Percentiles rank a stretch among this genome's conserved stretches.
Evolutionary conservation across 2,113 vertebrate species (phyloP).

Genomic region (Xiphophorus couchianus): DNA sequence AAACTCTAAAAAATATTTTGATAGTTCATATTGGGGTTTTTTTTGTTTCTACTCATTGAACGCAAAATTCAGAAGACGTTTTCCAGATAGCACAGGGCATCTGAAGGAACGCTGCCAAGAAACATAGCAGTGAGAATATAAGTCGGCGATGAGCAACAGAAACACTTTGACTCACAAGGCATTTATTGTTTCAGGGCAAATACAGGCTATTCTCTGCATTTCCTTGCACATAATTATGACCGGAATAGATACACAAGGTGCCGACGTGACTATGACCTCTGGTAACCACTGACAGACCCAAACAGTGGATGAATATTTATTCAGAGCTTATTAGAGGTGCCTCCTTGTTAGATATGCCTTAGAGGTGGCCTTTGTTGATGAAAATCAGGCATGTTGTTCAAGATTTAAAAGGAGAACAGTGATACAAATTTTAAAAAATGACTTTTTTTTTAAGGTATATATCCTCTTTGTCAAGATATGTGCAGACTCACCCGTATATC

Average conservation of each 20-base stretch:
- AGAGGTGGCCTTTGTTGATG: background rate
- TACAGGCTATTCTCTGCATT: background rate
- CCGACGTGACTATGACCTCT: slow-evolving; percentile 1
- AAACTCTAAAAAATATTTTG: background rate
- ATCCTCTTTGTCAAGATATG: too few relatives aligned
- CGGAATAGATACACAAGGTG: slow-evolving; percentile 14
- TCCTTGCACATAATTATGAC: background rate
- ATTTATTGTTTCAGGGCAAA: slow-evolving; percentile 18
- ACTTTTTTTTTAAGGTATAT: too few relatives aligned
- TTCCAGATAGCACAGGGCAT: too few relatives aligned
- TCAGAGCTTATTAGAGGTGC: background rate
- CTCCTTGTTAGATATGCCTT: background rate
- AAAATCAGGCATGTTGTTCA: background rate
- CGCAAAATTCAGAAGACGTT: too few relatives aligned
- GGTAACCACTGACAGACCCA: slow-evolving; percentile 14
- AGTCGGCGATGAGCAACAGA: slow-evolving; percentile 20
- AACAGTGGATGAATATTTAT: background rate
- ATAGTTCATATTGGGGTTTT: background rate
- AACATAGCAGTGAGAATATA: background rate
- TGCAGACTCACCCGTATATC: too few relatives aligned
- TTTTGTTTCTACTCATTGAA: too few relatives aligned
- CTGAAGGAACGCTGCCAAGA: too few relatives aligned
- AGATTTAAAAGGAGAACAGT: background rate
- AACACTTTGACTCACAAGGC: background rate
- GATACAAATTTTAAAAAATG: background rate